Evolutionary conservation across 2,113 vertebrate species (phyloP).

Genomic region (Lasiurus cinereus): DNA sequence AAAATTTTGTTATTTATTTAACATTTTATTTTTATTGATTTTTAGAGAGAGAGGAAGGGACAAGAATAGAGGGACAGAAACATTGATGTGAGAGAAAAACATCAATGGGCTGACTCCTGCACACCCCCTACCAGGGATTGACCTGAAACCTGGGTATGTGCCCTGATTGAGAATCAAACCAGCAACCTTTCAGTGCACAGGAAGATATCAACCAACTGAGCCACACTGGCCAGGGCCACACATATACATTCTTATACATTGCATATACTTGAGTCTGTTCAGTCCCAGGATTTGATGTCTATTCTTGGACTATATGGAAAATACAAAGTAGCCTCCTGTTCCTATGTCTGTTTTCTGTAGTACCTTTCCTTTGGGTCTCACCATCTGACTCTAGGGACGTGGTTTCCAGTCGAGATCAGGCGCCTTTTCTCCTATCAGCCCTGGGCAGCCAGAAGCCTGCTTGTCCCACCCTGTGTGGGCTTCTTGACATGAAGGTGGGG

Average conservation of each 20-base stretch:
- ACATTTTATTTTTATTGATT: neutral
- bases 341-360: slow-evolving; percentile 1
- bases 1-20: neutral
- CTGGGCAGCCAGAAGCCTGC: neutral
- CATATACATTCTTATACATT: neutral
- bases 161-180: neutral
- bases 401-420: neutral
- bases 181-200: neutral
- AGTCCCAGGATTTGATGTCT: neutral
- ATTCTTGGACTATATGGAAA: neutral
- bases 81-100: neutral
- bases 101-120: neutral
- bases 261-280: neutral
- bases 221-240: no score
- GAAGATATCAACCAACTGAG: neutral
- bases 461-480: neutral
- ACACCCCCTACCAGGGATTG: neutral
- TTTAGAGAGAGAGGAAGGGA: neutral
- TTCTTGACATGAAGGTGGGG: neutral
- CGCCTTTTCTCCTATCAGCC: slow-evolving; percentile 41
- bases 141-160: neutral
- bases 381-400: neutral
- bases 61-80: neutral
- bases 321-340: neutral
- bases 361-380: neutral